A percentile compares a stretch with the other conserved stretches of the same genome.
Evolutionary conservation across 2,797 vertebrate genomes (phyloP).

Genomic region (Esox masquinongy): DNA sequence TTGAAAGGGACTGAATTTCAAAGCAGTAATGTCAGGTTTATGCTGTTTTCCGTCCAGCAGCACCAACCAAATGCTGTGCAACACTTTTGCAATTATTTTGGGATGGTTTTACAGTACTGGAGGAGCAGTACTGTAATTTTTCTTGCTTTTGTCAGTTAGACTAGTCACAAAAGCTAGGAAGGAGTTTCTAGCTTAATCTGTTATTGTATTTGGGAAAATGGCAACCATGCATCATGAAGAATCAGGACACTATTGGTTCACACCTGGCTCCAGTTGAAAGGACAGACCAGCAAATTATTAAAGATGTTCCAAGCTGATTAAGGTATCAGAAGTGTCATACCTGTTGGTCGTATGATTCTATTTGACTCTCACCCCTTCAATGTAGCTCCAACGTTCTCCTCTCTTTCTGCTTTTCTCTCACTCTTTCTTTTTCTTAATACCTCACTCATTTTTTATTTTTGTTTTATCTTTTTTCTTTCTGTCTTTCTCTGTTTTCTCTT

Average conservation of each 20-base stretch:
- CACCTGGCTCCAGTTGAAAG: conserved; percentile 30
- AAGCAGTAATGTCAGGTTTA: neutral
- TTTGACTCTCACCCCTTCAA: conserved; percentile 14
- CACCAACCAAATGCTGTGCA: neutral
- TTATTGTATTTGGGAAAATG: neutral
- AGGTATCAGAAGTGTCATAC: conserved; percentile 26
- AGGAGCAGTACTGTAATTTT: too few relatives aligned
- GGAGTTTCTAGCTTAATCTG: neutral
- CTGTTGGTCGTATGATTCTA: conserved; percentile 10
- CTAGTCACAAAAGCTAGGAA: neutral
- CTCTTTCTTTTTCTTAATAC: neutral
- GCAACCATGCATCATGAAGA: neutral
- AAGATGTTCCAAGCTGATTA: conserved; percentile 25
- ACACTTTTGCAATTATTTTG: neutral
- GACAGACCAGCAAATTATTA: conserved; percentile 22
- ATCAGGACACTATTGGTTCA: conserved; percentile 2
- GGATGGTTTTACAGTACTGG: neutral
- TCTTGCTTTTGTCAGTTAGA: neutral
- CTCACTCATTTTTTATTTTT: neutral
- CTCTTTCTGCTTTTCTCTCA: conserved; percentile 2
- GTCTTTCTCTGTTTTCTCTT: neutral
- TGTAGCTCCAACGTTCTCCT: neutral
- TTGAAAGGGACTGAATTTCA: neutral
- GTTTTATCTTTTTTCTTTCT: neutral
- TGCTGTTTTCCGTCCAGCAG: neutral